Conservation (phyloP, 2,113 vertebrate genomes). For the Dromas ardeola region DNA sequence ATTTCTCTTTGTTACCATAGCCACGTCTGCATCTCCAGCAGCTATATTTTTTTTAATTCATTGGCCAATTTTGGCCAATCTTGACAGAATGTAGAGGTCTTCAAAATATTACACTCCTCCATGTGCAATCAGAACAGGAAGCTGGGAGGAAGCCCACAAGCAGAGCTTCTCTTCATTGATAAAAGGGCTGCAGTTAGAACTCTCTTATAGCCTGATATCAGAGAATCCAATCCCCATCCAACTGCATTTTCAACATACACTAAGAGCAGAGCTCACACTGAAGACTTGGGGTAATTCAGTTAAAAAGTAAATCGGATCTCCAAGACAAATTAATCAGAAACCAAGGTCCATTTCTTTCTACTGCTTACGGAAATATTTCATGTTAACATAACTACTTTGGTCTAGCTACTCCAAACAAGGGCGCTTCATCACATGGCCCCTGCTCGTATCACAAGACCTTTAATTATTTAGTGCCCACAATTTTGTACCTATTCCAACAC, state of each 20-base stretch:
- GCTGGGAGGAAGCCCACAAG: neutral
- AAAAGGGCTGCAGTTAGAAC: neutral
- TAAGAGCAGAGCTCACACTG: neutral
- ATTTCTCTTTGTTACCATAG: neutral
- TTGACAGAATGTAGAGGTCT: neutral
- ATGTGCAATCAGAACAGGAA: neutral
- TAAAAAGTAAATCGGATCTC: neutral
- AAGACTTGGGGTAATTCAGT: neutral
- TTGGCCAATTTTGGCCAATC: neutral
- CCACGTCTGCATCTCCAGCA: neutral
- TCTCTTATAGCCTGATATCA: rapidly evolving
- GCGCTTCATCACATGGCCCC: neutral
- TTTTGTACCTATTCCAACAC: neutral
- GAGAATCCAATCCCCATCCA: neutral
- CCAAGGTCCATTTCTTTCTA: neutral
- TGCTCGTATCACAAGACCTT: neutral
- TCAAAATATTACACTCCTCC: neutral
- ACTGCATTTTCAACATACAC: neutral
- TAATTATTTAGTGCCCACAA: neutral
- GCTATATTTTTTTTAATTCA: neutral
- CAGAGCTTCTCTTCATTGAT: neutral
- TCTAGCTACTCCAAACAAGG: neutral
- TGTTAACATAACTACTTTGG: neutral
- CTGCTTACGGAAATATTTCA: neutral
- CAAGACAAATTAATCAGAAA: neutral